Percentiles rank a stretch among this genome's conserved stretches.
Conservation (phyloP, 2,888 invertebrate genomes). For the Pedicia rivosa region DNA sequence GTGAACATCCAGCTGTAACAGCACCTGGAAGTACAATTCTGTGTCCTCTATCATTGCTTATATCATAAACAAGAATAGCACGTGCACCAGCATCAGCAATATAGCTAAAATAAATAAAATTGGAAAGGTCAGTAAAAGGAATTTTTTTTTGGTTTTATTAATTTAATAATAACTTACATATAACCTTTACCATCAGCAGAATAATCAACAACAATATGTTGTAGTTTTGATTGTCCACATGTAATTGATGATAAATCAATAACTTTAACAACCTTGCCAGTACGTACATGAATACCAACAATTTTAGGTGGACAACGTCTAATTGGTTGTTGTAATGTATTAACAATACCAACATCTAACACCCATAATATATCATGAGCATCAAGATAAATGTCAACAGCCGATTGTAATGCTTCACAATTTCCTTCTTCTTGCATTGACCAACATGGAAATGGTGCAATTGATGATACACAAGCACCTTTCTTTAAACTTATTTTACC, state of each 20-base stretch:
- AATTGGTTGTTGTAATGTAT: slow-evolving; percentile 39
- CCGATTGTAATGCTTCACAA: slow-evolving; percentile 52
- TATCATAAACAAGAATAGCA: slow-evolving; percentile 35
- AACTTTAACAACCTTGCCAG: slow-evolving; percentile 39
- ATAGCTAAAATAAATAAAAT: slow-evolving; percentile 16
- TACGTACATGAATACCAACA: slow-evolving; percentile 38
- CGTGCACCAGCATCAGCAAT: slow-evolving; percentile 23
- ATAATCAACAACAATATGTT: slow-evolving; percentile 42
- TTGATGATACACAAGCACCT: slow-evolving; percentile 33
- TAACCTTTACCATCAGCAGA: slow-evolving; percentile 32
- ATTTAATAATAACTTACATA: slow-evolving; percentile 28
- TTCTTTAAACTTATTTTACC: slow-evolving; percentile 36
- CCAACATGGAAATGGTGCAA: slow-evolving; percentile 50
- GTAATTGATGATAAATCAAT: slow-evolving; percentile 37
- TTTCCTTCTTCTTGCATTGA: slow-evolving; percentile 52
- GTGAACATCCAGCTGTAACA: slow-evolving; percentile 25
- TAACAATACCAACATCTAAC: slow-evolving; percentile 41
- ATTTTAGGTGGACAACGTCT: slow-evolving; percentile 42
- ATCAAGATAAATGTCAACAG: slow-evolving; percentile 46
- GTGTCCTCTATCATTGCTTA: slow-evolving; percentile 33
- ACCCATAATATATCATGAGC: slow-evolving; percentile 41
- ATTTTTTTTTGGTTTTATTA: not conserved
- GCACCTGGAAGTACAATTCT: slow-evolving; percentile 40
- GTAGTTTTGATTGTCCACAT: slow-evolving; percentile 35
- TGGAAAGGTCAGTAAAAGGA: not conserved